These are phyloP conservation scores for Pomatostomus ruficeps DNA, from an alignment of 2,113 vertebrate genomes.

Conservation along the genomic window DNA sequence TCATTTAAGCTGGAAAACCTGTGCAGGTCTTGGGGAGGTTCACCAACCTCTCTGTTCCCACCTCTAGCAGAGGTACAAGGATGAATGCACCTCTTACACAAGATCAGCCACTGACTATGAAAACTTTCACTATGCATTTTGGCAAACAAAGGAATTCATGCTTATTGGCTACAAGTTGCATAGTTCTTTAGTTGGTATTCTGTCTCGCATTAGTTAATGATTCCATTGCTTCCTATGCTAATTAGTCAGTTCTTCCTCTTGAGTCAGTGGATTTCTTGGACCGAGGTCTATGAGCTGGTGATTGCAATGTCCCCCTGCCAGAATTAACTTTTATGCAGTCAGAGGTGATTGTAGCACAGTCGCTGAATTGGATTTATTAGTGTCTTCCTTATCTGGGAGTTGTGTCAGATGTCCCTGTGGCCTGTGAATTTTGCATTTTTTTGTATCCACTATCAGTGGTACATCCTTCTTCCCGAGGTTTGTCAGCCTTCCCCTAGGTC, in stretches of 20 bases:
- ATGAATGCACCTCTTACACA: not conserved
- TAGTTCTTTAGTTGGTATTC: not conserved
- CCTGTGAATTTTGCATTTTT: not conserved
- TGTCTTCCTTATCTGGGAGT: not conserved
- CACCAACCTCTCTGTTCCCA: no score
- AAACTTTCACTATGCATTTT: not conserved
- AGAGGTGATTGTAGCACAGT: not conserved
- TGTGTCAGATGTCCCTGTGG: not conserved
- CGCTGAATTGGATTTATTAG: not conserved
- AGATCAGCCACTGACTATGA: not conserved
- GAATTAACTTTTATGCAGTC: not conserved
- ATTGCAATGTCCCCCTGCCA: not conserved
- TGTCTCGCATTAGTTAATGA: not conserved
- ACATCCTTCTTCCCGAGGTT: not conserved
- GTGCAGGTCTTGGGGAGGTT: fast-evolving
- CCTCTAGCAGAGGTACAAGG: fast-evolving
- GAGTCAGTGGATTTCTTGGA: not conserved
- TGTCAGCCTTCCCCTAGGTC: not conserved
- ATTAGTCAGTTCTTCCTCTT: not conserved
- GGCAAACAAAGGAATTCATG: not conserved
- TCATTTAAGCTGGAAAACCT: not conserved
- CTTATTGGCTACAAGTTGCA: not conserved
- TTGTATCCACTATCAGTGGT: not conserved
- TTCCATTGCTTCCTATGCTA: not conserved
- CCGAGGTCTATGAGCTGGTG: not conserved